These are phyloP conservation scores for Drosophila gunungcola DNA, from an alignment of 1,140 invertebrate genomes.

Conservation along the genomic window DNA sequence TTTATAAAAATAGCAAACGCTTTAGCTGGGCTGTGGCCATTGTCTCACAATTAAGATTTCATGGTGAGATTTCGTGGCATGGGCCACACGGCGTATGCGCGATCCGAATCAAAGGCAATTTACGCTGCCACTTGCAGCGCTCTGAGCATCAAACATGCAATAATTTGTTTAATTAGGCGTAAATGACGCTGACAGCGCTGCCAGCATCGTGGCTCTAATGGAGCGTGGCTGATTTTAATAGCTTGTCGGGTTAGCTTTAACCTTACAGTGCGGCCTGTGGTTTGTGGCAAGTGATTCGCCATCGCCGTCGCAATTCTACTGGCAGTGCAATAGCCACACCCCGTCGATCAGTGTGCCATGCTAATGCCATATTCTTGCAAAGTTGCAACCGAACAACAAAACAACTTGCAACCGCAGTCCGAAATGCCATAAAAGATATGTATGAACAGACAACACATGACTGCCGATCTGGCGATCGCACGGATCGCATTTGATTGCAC, in stretches of 20 bases:
- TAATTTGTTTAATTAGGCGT: slow-evolving; percentile 83
- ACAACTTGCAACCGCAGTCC: slow-evolving; percentile 20
- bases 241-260: slow-evolving; percentile 70
- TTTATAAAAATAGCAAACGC: slow-evolving; percentile 70
- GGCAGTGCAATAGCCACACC: slow-evolving; percentile 49
- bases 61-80: slow-evolving; percentile 69
- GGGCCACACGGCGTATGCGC: slow-evolving; percentile 72
- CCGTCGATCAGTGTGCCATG: slow-evolving; percentile 35
- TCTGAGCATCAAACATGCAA: slow-evolving; percentile 59
- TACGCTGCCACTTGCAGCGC: slow-evolving; percentile 49
- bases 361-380: slow-evolving; percentile 58
- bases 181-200: slow-evolving; percentile 68
- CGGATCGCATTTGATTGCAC: slow-evolving; percentile 72
- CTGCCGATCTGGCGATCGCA: slow-evolving; percentile 45
- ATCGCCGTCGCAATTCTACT: slow-evolving; percentile 24
- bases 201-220: slow-evolving; percentile 61
- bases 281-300: slow-evolving; percentile 69
- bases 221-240: slow-evolving; percentile 79
- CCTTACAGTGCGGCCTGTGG: slow-evolving; percentile 47
- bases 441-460: slow-evolving; percentile 32
- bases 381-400: neutral
- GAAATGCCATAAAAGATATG: slow-evolving; percentile 58
- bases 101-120: slow-evolving; percentile 42
- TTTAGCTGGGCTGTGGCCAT: slow-evolving; percentile 42
- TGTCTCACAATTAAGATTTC: slow-evolving; percentile 79